Base-by-base conservation (phyloP, 2,113 vertebrate species). In the Burhinus oedicnemus region DNA sequence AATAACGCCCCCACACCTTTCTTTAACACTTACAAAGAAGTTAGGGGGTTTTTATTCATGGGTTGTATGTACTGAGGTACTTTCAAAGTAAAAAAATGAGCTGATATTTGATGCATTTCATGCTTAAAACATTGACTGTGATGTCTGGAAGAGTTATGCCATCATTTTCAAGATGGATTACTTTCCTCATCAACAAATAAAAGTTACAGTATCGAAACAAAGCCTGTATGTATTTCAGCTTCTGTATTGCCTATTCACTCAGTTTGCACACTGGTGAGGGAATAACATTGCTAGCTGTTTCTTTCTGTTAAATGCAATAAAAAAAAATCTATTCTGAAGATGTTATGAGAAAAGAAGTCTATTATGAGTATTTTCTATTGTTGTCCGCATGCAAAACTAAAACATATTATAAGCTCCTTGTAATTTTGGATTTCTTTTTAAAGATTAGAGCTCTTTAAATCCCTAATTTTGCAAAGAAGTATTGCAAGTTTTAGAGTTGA, bases 1-100 rank as follows among this genome's bases (percentile, higher is more conserved):
- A 80, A n/a, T n/a, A n/a, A 68, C 3, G 16, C 3, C 2, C 0
- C 5, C 25, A 4, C 9, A 12, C 22, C 15, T 83, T 51, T 36
- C 57, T 72, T 79, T 79, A 80, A 61, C 26, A 61, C 21, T 93
- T 79, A 65, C 34, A 25, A 55, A 76, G 32, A 75, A 62, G 15
- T 32, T 45, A 20, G 11, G 4, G 1, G 13, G 29, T 76, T 75
- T 82, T 36, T 57, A 19, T 64, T 84, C 8, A 57, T 44, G 11
- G 38, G 4, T 65, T 76, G 16, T 60, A 60, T 26, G 8, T 68
- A 58, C 9, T 77, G 27, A 83, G 12, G 11, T 77, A n/a, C 52
- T 85, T 70, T 70, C 60, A 22, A 88, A 83, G 36, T 68, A 27
- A 90, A 80, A 54, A 36, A 60, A 34, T 14, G 8, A 83, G 38